phyloP scores from a whole-genome alignment of 2,888 invertebrate genomes.

The Ectemnius continuus region DNA sequence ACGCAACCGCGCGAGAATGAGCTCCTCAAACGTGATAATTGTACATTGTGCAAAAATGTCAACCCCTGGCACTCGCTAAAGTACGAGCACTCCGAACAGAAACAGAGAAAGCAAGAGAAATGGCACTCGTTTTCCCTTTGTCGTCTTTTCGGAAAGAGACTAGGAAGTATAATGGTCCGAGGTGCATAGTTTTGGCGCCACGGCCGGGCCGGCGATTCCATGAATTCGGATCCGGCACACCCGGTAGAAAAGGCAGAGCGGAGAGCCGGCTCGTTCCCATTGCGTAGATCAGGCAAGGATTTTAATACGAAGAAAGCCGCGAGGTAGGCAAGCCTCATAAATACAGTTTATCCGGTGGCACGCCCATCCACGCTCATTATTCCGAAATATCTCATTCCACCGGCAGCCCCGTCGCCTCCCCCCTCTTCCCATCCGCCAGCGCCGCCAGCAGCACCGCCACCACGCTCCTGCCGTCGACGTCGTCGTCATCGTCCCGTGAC shows the following conservation, averaged over 20 bases:
- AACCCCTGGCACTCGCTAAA: too few relatives aligned
- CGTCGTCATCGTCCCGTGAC: constrained; percentile 63
- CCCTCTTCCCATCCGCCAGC: too few relatives aligned
- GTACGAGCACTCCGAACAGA: too few relatives aligned
- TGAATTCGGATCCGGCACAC: constrained; percentile 23
- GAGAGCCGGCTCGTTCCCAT: constrained; percentile 23
- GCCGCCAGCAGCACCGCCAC: too few relatives aligned
- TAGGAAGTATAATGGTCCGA: constrained; percentile 23
- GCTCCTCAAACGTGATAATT: constrained; percentile 23
- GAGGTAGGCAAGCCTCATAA: constrained; percentile 71
- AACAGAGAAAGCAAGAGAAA: too few relatives aligned
- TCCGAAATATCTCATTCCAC: constrained; percentile 76
- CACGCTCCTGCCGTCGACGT: constrained; percentile 42
- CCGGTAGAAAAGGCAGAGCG: constrained; percentile 39
- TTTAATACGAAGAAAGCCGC: constrained; percentile 60
- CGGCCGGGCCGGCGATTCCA: constrained; percentile 15
- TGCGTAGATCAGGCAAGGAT: constrained; percentile 54
- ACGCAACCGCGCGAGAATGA: background rate
- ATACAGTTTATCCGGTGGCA: constrained; percentile 77
- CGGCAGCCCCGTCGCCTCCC: constrained; percentile 28
- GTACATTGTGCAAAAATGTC: background rate
- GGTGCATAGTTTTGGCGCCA: constrained; percentile 27
- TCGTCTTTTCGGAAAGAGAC: background rate
- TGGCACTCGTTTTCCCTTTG: background rate
- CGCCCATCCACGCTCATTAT: constrained; percentile 77